Base-by-base conservation (phyloP, 2,888 invertebrate species). In the Mylabris sibirica region DNA sequence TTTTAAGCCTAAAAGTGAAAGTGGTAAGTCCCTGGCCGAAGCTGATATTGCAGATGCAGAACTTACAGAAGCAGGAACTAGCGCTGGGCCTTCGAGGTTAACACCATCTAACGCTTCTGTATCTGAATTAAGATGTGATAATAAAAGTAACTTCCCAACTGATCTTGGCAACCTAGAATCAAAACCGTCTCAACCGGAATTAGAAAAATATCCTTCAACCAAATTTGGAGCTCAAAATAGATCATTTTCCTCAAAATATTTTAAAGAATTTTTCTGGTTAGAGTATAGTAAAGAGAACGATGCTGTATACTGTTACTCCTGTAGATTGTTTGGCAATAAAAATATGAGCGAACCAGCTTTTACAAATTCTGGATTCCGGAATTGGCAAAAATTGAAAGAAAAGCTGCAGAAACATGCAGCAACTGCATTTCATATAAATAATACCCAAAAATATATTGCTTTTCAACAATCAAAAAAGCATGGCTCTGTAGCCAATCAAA, bases 201-300 rank as follows among this genome's bases (percentile, higher is more conserved):
- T 41, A n/a, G 41, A 41, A n/a, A 41, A 41, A 41, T 41, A 41
- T 41, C 14, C 41, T n/a, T 41, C n/a, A 5, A 41, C 41, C 14
- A 41, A 41, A 41, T n/a, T 3, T 41, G 4, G n/a, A 14, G 2
- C 41, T 12, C 41, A 41, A 41, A 41, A 41, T 41, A 41, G 41
- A 12, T 41, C n/a, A 41, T 41, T 70, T 68, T 70, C 68, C 38
- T 59, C 66, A 70, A 72, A 53, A 67, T 65, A 66, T 66, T 44
- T 60, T 20, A 26, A 30, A 44, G 30, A 41, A 17, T 59, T 11
- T 60, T 62, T 60, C 59, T 65, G 65, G 65, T 35, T 65, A 17
- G 65, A 65, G 44, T 65, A 60, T 38, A 65, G 60, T 41, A 38
- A 35, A 14, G 17, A 60, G 24, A 14, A 20, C 12, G 49, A 60